Evolutionary conservation across 2,113 vertebrate genomes (phyloP), one percentile per base, ranked within the genome.

Genomic region (Austrofundulus limnaeus): DNA sequence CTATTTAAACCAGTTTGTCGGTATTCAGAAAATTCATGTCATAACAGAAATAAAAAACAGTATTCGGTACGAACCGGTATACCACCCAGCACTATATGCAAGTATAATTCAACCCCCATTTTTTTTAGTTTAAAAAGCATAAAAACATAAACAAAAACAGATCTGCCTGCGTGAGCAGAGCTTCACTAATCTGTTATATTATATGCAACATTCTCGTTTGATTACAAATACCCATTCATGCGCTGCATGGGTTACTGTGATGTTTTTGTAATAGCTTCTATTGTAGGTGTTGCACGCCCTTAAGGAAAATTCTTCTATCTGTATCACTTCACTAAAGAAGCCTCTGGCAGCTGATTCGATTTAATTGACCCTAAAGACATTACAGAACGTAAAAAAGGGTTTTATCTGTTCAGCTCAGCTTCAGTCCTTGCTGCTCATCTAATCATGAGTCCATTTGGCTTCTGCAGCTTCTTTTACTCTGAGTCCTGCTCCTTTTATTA

Each of bases 191-290:
- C 28, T 1, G 16, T 11, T 28, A 37, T 21, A 17, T 61, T 55
- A 20, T 43, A 17, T 85, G 53, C 77, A 64, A 62, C 85, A 41
- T n/a, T n/a, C n/a, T n/a, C n/a, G n/a, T n/a, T n/a, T n/a, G n/a
- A n/a, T n/a, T n/a, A n/a, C n/a, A n/a, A 61, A 15, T 48, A 54
- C 48, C 49, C 38, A 47, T 57, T 77, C 62, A 28, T 50, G 20
- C 28, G 5, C 74, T 16, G 13, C 21, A 19, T 61, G 66, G 66
- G 75, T 77, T 61, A 55, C 5, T 14, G 38, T 16, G 47, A 23
- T 65, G 52, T 62, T 58, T 57, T 68, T n/a, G n/a, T n/a, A n/a
- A n/a, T n/a, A 13, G 28, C 21, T 51, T 37, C 77, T 14, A 5
- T 3, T 68, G 65, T 71, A 53, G 70, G 66, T 67, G 74, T 81